Conservation (phyloP, 2,797 vertebrate genomes). For the Sebastes steindachneri region DNA sequence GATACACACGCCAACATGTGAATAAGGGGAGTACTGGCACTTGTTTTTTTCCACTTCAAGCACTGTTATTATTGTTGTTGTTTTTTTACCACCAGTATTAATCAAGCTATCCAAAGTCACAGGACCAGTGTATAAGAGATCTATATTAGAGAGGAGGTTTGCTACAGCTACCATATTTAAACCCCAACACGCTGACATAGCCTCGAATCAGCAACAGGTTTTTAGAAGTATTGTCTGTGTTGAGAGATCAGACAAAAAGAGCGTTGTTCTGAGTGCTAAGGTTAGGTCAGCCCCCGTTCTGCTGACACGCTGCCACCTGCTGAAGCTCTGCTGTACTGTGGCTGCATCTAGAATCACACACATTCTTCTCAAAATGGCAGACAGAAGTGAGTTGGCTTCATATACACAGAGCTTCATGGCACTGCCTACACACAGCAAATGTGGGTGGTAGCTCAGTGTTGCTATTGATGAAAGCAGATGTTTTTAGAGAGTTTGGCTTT, state of each 20-base stretch:
- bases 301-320: constrained; percentile 77
- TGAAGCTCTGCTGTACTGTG: constrained; percentile 65
- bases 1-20: no score
- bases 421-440: constrained; percentile 56
- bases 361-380: constrained; percentile 79
- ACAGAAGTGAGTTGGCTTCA: constrained; percentile 39
- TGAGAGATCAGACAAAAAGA: constrained; percentile 25
- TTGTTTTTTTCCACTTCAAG: no score
- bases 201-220: constrained; percentile 6
- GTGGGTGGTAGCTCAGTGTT: constrained; percentile 53
- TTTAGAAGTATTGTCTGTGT: background rate
- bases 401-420: constrained; percentile 27
- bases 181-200: background rate
- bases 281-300: constrained; percentile 30
- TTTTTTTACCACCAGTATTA: background rate
- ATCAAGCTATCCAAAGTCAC: background rate
- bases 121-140: background rate
- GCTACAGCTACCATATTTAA: background rate
- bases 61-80: background rate
- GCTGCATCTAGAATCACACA: constrained; percentile 42
- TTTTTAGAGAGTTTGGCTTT: constrained; percentile 21
- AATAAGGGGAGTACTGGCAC: no score
- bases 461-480: constrained; percentile 50
- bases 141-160: background rate
- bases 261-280: constrained; percentile 30